Conservation (phyloP, 2,888 invertebrate species). For the Eledona agricola region DNA sequence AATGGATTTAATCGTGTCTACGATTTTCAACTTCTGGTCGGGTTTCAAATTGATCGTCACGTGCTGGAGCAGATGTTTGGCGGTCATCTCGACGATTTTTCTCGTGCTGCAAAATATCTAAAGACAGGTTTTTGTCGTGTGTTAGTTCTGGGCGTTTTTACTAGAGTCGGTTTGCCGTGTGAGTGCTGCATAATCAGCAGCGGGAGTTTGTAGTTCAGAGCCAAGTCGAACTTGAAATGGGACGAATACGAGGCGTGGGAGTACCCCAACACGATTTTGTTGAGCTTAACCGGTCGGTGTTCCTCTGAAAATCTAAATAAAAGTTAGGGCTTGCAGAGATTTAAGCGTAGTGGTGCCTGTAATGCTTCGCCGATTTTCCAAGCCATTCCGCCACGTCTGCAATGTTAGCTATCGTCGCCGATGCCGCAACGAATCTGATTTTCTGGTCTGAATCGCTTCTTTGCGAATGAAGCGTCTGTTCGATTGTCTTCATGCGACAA, state of each 20-base stretch:
- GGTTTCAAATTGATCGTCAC: conserved; percentile 63
- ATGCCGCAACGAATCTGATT: conserved; percentile 77
- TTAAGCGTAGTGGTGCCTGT: conserved; percentile 61
- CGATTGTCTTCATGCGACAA: conserved; percentile 80
- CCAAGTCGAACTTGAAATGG: conserved; percentile 80
- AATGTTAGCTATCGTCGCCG: conserved; percentile 82
- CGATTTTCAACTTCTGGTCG: conserved; percentile 67
- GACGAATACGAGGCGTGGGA: conserved; percentile 66
- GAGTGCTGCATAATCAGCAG: conserved; percentile 75
- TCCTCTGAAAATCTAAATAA: conserved; percentile 73
- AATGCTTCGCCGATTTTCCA: conserved; percentile 65
- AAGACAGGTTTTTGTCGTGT: conserved; percentile 36
- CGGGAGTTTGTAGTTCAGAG: conserved; percentile 78
- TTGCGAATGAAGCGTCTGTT: conserved; percentile 53
- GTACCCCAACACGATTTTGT: conserved; percentile 77
- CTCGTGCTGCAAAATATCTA: conserved; percentile 82
- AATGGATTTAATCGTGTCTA: conserved; percentile 55
- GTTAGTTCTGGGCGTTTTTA: conserved; percentile 53
- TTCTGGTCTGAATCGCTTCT: conserved; percentile 41
- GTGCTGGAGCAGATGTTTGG: conserved; percentile 69
- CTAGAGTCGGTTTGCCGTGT: conserved; percentile 77
- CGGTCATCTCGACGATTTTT: conserved; percentile 76
- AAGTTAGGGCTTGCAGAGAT: conserved; percentile 6
- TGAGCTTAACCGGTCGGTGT: conserved; percentile 77
- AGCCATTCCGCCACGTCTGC: conserved; percentile 80